Evolutionary conservation across 2,888 invertebrate species (phyloP).

Genomic region (Salpingus planirostris): DNA sequence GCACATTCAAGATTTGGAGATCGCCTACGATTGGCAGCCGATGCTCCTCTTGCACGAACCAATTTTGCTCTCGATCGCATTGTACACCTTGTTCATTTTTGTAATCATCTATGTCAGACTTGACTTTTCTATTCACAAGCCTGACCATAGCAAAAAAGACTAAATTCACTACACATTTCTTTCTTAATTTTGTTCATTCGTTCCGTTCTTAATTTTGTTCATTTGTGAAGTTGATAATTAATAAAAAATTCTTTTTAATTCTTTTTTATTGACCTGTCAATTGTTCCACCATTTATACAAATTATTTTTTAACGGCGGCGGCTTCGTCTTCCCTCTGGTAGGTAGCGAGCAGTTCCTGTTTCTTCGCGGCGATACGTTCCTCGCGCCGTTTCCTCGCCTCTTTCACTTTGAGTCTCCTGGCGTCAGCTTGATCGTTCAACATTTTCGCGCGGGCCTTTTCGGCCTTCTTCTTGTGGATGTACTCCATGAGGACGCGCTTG

Average conservation of each 20-base stretch:
- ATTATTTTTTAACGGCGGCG: conserved; percentile 53
- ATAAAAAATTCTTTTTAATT: too few species aligned
- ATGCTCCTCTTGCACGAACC: conserved; percentile 89
- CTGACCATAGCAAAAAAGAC: conserved; percentile 47
- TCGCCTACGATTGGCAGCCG: conserved; percentile 81
- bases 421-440: conserved; percentile 95
- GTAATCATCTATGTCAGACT: conserved; percentile 91
- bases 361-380: conserved; percentile 89
- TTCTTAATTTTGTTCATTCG: too few species aligned
- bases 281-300: too few species aligned
- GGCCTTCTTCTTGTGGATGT: conserved; percentile 99
- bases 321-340: conserved; percentile 85
- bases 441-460: conserved; percentile 98
- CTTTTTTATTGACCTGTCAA: too few species aligned
- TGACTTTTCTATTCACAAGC: conserved; percentile 77
- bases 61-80: conserved; percentile 74
- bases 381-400: conserved; percentile 96
- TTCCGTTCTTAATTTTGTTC: too few species aligned
- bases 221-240: too few species aligned
- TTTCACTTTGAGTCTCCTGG: conserved; percentile 90
- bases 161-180: too few species aligned
- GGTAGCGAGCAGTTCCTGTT: conserved; percentile 80
- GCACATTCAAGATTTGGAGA: conserved; percentile 90
- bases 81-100: conserved; percentile 80
- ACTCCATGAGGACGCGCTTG: conserved; percentile 99